Conservation (phyloP, 1,140 invertebrate species). For the Stegodyphus dumicola region DNA sequence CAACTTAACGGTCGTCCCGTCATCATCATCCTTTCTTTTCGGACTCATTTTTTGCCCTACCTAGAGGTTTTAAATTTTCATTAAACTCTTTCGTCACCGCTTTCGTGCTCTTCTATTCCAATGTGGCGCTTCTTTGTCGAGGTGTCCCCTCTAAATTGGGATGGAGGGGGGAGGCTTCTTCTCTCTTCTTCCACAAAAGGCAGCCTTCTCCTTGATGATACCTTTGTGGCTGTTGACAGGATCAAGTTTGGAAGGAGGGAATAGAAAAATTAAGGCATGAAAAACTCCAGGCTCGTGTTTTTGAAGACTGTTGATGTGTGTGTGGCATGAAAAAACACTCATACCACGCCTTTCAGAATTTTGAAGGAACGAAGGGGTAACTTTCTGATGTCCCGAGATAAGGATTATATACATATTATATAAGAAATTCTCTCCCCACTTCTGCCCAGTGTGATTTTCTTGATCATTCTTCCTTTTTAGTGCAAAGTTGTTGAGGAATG, state of each 20-base stretch:
- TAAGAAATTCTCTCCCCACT: not conserved
- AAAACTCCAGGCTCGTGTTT: slow-evolving; percentile 32
- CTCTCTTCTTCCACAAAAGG: slow-evolving; percentile 10
- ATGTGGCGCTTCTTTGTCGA: not conserved
- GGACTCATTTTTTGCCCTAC: not conserved
- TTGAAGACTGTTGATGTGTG: not conserved
- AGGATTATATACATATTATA: too few species aligned
- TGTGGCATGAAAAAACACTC: not conserved
- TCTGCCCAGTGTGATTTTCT: not conserved
- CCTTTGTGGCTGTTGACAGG: slow-evolving; percentile 47
- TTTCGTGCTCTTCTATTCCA: slow-evolving; percentile 7
- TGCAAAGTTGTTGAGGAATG: not conserved
- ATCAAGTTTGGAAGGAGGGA: slow-evolving; percentile 26
- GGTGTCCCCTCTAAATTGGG: slow-evolving; percentile 16
- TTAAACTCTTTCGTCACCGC: slow-evolving; percentile 61
- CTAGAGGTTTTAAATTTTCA: slow-evolving; percentile 57
- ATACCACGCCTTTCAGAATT: slow-evolving; percentile 34
- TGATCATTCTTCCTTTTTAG: not conserved
- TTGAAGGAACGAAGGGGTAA: not conserved
- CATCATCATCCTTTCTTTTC: slow-evolving; percentile 25
- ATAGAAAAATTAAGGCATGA: slow-evolving; percentile 26
- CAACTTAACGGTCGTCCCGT: slow-evolving; percentile 12
- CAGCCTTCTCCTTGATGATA: slow-evolving; percentile 42
- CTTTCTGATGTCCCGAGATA: too few species aligned
- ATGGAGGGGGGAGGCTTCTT: slow-evolving; percentile 11